Conservation (phyloP, 2,113 vertebrate species). For the Hyaena hyaena region DNA sequence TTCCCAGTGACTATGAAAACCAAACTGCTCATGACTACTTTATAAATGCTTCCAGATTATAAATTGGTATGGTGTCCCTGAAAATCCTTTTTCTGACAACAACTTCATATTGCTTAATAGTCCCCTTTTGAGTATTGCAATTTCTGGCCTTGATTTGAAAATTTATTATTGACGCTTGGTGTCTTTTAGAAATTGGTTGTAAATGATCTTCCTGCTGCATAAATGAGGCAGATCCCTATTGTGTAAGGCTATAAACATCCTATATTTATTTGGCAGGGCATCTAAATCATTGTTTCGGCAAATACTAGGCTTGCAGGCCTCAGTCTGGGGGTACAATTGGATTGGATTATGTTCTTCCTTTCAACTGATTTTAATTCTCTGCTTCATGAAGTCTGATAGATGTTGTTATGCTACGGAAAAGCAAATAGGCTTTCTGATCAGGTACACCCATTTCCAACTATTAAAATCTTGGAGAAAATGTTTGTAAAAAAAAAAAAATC, state of each 20-base stretch:
- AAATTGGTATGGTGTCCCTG: slow-evolving; percentile 11
- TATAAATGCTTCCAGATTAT: slow-evolving; percentile 27
- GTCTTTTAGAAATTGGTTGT: slow-evolving; percentile 64
- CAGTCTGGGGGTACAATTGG: not conserved
- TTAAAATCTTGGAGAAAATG: slow-evolving; percentile 50
- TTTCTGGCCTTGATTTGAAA: slow-evolving; percentile 64
- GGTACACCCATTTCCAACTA: not conserved
- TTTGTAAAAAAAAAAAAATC: slow-evolving; percentile 28
- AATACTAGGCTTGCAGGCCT: not conserved
- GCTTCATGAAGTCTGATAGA: not conserved
- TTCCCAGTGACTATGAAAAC: not conserved
- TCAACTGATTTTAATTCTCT: slow-evolving; percentile 64
- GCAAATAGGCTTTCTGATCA: not conserved
- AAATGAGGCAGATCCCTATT: slow-evolving; percentile 41
- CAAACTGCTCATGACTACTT: not conserved
- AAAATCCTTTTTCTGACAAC: slow-evolving; percentile 65
- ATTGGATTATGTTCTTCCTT: not conserved
- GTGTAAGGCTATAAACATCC: slow-evolving; percentile 50
- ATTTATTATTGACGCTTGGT: slow-evolving; percentile 71
- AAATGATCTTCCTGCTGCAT: slow-evolving; percentile 68
- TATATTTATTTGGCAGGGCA: slow-evolving; percentile 43
- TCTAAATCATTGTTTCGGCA: slow-evolving; percentile 56
- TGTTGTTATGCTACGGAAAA: not conserved
- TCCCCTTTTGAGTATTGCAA: slow-evolving; percentile 56
- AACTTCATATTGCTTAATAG: slow-evolving; percentile 62